Base-by-base conservation (phyloP, 2,797 vertebrate species). In the Acipenser transmontanus region DNA sequence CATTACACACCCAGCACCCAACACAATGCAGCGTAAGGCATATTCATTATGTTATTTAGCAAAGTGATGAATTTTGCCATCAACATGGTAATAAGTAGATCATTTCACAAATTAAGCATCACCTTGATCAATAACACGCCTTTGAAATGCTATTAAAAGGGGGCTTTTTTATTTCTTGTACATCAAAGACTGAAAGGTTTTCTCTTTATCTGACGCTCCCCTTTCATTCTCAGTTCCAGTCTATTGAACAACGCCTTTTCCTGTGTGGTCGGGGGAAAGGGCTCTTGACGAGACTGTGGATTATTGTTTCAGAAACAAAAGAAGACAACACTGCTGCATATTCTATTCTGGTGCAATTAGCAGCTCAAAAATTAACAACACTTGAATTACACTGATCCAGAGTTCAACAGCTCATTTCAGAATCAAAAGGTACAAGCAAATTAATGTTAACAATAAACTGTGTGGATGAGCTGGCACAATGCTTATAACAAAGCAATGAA, bases 61-160 rank as follows among this genome's bases (percentile, higher is more conserved):
- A 81, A 80, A 80, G 73, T 59, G 72, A 71, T 71, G 71, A 74
- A 73, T 83, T 80, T 81, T 70, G 73, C 67, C 72, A 71, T 84
- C 80, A 78, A 73, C 75, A 76, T 78, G 65, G 74, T 77, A 80
- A 84, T 73, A 71, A 80, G 65, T 63, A 79, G 71, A 82, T 76
- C 12, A 77, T 79, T 76, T 80, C 48, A 78, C 62, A 80, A 83
- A 77, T 77, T 77, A 81, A 77, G 70, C 69, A 77, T 80, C 78
- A 74, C 75, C 68, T 70, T 69, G 56, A 76, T 77, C 70, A 77
- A 64, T 56, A 57, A 66, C 47, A 72, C 47, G 70, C 76, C 71
- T 85, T 77, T 83, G 76, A 88, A 80, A 80, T 52, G 72, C 69
- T 77, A 82, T 78, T 83, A 78, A 79, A 17, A 72, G 69, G 66